Base-by-base conservation (phyloP, 2,797 vertebrate species). In the Scarus forsteni region DNA sequence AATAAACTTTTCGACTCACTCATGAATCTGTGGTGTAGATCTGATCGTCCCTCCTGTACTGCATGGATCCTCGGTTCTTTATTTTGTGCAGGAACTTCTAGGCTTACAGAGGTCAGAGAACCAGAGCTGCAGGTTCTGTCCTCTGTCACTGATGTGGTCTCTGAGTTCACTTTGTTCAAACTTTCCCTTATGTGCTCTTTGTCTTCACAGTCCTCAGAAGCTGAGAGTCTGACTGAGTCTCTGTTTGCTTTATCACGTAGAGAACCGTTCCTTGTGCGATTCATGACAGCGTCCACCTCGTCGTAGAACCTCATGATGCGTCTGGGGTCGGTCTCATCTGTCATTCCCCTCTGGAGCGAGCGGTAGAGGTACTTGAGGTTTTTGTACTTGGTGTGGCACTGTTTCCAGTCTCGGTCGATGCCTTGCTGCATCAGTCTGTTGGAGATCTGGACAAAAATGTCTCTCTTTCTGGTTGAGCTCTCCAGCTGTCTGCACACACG, bases 281-380 rank as follows among this genome's bases (percentile, higher is more conserved):
- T 95, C 92, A 96, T 91, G 49, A 97, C 95, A 68, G 85, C 92
- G 19, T 96, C 95, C 70, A 95, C 92, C 88, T 97, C 96, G 15
- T 96, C 92, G 0, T 97, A 98, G 92, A 97, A 96, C 86, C 90
- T 94, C 94, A 96, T 96, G 65, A 95, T 92, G 63, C 93, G 94
- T 36, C 89, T 89, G 8, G 94, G 91, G 83, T 95, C 96, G 0
- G 88, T 83, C 12, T 94, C 94, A 0, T 95, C 95, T 0, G 89
- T 78, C 61, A 94, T 96, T 19, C 95, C 94, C 64, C 95, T 95
- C 72, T 96, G 95, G 36, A 96, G 90, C 15, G 94, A 94, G 0
- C 95, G 94, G 70, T 98, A 96, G 51, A 97, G 92, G 2, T 96
- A 97, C 92, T 98, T 97, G 49, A 97, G 93, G 88, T 97, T 97